Percentiles rank a stretch among this genome's conserved stretches.
Evolutionary conservation across 2,888 invertebrate species (phyloP).

Genomic region (Labia minor): DNA sequence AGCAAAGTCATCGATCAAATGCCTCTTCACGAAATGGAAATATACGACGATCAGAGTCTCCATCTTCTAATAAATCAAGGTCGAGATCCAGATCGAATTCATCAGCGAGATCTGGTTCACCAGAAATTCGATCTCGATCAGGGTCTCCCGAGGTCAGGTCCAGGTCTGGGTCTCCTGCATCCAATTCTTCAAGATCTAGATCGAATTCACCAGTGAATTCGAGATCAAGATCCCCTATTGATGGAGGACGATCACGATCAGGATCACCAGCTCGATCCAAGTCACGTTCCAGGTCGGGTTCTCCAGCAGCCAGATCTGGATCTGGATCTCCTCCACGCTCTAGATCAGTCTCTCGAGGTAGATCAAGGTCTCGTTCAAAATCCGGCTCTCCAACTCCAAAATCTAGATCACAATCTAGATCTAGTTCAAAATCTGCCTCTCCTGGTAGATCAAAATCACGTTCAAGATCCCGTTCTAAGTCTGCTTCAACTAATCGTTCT

Average conservation of each 20-base stretch:
- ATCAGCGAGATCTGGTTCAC: conserved; percentile 33
- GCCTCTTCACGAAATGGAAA: background rate
- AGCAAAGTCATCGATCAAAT: background rate
- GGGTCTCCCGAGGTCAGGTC: conserved; percentile 32
- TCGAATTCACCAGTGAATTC: conserved; percentile 27
- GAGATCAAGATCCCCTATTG: conserved; percentile 26
- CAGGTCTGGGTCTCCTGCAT: conserved; percentile 27
- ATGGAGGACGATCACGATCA: conserved; percentile 27
- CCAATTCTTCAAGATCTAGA: conserved; percentile 23
- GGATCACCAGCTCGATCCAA: conserved; percentile 26
- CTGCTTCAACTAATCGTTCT: conserved; percentile 17
- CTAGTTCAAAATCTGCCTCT: conserved; percentile 18
- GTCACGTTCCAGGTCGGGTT: conserved; percentile 30
- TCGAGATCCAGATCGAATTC: conserved; percentile 29
- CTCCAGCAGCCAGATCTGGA: conserved; percentile 29
- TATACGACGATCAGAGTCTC: conserved; percentile 28
- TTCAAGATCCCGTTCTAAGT: conserved; percentile 26
- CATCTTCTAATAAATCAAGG: conserved; percentile 27
- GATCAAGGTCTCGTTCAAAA: conserved; percentile 25
- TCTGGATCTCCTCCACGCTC: conserved; percentile 27
- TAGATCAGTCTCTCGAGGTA: conserved; percentile 25
- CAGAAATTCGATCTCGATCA: conserved; percentile 34
- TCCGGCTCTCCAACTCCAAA: conserved; percentile 21
- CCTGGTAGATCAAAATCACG: conserved; percentile 25
- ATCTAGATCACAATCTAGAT: conserved; percentile 23